Evolutionary conservation across 1,140 invertebrate genomes (phyloP).

Genomic region (Pseudomyrmex dendroicus): DNA sequence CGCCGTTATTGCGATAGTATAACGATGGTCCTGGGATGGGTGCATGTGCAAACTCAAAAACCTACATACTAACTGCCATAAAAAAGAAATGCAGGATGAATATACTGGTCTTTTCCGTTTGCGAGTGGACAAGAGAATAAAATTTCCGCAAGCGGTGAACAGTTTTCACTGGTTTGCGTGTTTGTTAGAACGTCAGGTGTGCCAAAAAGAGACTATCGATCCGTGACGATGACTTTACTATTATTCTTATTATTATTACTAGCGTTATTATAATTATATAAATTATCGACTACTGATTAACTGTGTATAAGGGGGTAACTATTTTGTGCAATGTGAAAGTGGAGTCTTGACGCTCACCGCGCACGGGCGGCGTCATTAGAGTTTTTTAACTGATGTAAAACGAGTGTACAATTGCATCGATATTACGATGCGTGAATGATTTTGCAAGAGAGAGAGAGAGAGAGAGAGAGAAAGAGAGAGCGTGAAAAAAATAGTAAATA

Average conservation of each 20-base stretch:
- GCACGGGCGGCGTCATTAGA: constrained; percentile 49
- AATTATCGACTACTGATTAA: constrained; percentile 38
- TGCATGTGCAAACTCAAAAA: constrained; percentile 78
- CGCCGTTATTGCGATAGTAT: constrained; percentile 65
- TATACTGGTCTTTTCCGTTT: not conserved
- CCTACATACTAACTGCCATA: constrained; percentile 69
- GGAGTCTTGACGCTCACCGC: constrained; percentile 44
- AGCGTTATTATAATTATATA: constrained; percentile 65
- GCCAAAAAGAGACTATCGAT: constrained; percentile 50
- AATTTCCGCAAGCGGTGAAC: not conserved
- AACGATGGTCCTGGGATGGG: constrained; percentile 81
- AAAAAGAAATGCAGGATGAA: constrained; percentile 18
- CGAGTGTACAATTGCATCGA: constrained; percentile 66
- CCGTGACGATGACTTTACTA: constrained; percentile 63
- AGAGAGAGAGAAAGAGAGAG: too few species aligned
- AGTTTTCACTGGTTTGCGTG: not conserved
- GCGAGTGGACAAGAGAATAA: not conserved
- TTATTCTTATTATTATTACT: constrained; percentile 64
- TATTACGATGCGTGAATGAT: constrained; percentile 56
- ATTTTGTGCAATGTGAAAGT: constrained; percentile 69
- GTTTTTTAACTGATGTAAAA: constrained; percentile 65
- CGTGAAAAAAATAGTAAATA: constrained; percentile 39
- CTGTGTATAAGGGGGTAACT: constrained; percentile 65
- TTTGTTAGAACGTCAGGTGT: constrained; percentile 37
- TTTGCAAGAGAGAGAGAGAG: constrained; percentile 35